A percentile compares a stretch with the other conserved stretches of the same genome.
phyloP scores from a whole-genome alignment of 2,888 invertebrate species.

The Choreutis nemorana region DNA sequence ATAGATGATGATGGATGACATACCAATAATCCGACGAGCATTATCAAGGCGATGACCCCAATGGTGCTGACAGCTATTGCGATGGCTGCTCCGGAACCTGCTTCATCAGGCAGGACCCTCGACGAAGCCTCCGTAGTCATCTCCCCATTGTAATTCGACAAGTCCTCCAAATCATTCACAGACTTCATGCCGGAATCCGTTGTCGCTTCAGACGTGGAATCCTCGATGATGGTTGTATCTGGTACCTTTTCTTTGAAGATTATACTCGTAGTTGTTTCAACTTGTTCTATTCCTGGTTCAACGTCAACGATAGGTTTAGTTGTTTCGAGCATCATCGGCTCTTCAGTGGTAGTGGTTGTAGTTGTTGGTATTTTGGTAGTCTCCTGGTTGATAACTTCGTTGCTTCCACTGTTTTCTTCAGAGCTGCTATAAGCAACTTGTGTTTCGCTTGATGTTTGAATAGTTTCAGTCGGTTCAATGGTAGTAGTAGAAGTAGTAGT shows the following conservation, averaged over 20 bases:
- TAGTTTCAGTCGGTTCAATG: conserved; percentile 17
- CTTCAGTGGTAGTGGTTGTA: conserved; percentile 14
- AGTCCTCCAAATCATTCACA: conserved; percentile 28
- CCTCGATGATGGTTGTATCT: conserved; percentile 19
- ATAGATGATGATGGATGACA: no score
- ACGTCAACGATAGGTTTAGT: conserved; percentile 10
- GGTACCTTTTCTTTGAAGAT: conserved; percentile 23
- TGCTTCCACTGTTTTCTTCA: conserved; percentile 43
- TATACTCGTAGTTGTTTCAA: conserved; percentile 15
- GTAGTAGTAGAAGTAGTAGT: conserved; percentile 17
- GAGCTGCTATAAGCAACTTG: conserved; percentile 20
- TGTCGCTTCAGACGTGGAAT: conserved; percentile 19
- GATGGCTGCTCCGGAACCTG: conserved; percentile 75
- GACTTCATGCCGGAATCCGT: conserved; percentile 29
- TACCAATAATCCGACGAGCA: conserved; percentile 81
- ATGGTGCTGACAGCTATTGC: conserved; percentile 84
- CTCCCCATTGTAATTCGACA: conserved; percentile 31
- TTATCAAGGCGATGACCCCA: conserved; percentile 77
- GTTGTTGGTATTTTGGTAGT: conserved; percentile 12
- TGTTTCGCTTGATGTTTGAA: conserved; percentile 15
- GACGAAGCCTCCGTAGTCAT: conserved; percentile 41
- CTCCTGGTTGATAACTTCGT: conserved; percentile 36
- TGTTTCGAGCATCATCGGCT: conserved; percentile 9
- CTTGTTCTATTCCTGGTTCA: conserved; percentile 8
- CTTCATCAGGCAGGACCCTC: conserved; percentile 31